phyloP scores from a whole-genome alignment of 1,140 invertebrate species.

The Tetramorium parvispinum region DNA sequence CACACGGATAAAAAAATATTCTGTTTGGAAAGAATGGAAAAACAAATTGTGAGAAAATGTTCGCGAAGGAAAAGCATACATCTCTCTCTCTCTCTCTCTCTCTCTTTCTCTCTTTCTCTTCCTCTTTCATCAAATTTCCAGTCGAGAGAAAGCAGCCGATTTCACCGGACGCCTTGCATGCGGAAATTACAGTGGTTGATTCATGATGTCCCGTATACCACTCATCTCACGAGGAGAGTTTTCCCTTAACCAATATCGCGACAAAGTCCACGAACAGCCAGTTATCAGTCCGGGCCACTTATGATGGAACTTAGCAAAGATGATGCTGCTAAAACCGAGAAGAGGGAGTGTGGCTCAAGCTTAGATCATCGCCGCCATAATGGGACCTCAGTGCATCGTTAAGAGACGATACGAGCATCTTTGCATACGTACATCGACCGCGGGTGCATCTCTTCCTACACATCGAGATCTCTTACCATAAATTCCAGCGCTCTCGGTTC shows the following conservation, averaged over 20 bases:
- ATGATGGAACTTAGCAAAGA: constrained; percentile 54
- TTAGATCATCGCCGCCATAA: constrained; percentile 61
- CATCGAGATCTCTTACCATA: constrained; percentile 28
- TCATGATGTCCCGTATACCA: constrained; percentile 25
- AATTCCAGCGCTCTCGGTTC: constrained; percentile 10
- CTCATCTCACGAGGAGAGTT: neutral
- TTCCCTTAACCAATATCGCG: constrained; percentile 46
- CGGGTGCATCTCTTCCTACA: constrained; percentile 13
- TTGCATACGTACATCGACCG: constrained; percentile 32
- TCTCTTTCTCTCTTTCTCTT: neutral
- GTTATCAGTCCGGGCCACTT: constrained; percentile 56
- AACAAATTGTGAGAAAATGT: neutral
- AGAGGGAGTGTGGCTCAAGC: constrained; percentile 7
- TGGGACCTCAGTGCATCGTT: constrained; percentile 71
- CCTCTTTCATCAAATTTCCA: neutral
- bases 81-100: too few species aligned
- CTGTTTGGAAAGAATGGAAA: neutral
- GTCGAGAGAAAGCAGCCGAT: neutral
- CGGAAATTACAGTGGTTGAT: constrained; percentile 27
- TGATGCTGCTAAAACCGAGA: constrained; percentile 44
- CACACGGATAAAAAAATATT: neutral
- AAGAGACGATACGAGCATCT: constrained; percentile 58
- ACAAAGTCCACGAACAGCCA: constrained; percentile 51
- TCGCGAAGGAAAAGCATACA: neutral
- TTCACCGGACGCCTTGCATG: neutral